Conservation (phyloP, 2,888 invertebrate species). For the Magallana nippona region DNA sequence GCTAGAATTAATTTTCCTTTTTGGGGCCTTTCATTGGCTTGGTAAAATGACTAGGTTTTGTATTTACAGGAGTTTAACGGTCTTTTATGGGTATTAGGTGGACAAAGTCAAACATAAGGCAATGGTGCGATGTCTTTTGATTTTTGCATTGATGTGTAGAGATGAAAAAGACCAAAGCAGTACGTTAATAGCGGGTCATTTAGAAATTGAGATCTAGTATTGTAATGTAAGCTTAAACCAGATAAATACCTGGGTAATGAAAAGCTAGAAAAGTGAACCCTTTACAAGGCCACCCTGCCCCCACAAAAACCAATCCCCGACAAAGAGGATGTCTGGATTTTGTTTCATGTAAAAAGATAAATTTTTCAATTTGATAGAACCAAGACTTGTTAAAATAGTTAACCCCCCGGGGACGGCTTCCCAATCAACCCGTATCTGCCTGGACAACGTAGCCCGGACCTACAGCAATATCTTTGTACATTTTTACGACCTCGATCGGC, state of each 20-base stretch:
- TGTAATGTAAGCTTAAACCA: not conserved
- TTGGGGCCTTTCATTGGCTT: not conserved
- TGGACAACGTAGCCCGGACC: conserved; percentile 29
- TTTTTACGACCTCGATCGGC: conserved; percentile 49
- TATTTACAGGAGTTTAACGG: conserved; percentile 25
- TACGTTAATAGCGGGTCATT: not conserved
- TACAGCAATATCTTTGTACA: conserved; percentile 41
- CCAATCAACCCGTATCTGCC: conserved; percentile 29
- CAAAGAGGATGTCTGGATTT: not conserved
- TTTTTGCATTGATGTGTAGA: conserved; percentile 8
- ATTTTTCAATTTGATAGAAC: conserved; percentile 18
- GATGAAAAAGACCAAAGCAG: conserved; percentile 12
- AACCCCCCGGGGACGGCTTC: conserved; percentile 9
- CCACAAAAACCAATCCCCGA: not conserved
- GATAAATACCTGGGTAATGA: not conserved
- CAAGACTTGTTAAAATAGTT: conserved; percentile 25
- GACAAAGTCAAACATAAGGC: conserved; percentile 6
- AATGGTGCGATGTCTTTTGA: not conserved
- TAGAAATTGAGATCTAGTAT: not conserved
- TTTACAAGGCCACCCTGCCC: not conserved
- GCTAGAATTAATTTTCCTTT: conserved; percentile 23
- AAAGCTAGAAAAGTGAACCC: not conserved
- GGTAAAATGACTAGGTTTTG: conserved; percentile 1
- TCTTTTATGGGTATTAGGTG: conserved; percentile 12
- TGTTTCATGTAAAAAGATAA: conserved; percentile 10